Conservation (phyloP, 2,113 vertebrate species). For the Procavia capensis region DNA sequence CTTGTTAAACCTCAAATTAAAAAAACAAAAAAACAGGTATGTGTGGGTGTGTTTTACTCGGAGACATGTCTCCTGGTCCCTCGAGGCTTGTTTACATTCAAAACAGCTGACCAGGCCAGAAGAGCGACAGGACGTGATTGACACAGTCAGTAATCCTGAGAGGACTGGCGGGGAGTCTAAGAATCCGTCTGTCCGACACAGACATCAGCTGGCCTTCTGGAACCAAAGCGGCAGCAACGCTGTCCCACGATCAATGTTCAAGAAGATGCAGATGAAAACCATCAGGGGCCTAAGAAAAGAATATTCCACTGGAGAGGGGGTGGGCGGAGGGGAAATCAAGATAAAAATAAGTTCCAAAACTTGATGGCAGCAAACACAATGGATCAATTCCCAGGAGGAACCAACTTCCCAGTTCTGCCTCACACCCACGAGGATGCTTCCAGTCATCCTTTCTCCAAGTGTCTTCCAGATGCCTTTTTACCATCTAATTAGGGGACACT, state of each 20-base stretch:
- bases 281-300: neutral
- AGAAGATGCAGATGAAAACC: neutral
- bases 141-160: conserved; percentile 38
- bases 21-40: neutral
- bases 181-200: conserved; percentile 64
- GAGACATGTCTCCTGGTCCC: conserved; percentile 36
- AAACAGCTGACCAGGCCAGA: conserved; percentile 53
- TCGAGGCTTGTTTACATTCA: conserved; percentile 36
- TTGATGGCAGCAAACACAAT: neutral
- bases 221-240: neutral
- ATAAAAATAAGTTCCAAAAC: neutral
- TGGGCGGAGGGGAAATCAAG: neutral
- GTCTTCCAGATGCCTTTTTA: neutral
- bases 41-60: neutral
- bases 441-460: neutral
- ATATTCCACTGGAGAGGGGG: fast-evolving
- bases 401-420: fast-evolving
- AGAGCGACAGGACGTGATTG: conserved; percentile 44
- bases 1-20: neutral
- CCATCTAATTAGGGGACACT: neutral
- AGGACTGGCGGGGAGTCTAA: conserved; percentile 61
- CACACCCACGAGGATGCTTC: fast-evolving
- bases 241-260: neutral
- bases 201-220: conserved; percentile 72
- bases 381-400: too few species aligned